phyloP scores from a whole-genome alignment of 2,888 invertebrate species.

The Xylota sylvarum region DNA sequence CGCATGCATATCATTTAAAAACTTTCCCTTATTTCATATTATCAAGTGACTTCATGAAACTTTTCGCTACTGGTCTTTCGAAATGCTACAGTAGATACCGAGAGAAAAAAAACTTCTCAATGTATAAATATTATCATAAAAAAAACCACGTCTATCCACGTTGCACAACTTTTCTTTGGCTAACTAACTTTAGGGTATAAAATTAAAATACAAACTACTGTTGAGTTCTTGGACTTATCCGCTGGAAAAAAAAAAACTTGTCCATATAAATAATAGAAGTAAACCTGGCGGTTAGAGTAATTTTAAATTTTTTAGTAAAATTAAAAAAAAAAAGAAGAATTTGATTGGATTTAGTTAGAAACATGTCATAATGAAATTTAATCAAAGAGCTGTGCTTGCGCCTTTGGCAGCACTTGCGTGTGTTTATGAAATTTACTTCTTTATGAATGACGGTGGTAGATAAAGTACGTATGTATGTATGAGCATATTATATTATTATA shows the following conservation, averaged over 20 bases:
- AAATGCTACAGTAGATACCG: not conserved
- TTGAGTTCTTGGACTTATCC: slow-evolving; percentile 7
- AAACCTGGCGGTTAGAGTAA: not conserved
- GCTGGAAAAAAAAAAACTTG: not conserved
- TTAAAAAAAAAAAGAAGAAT: not conserved
- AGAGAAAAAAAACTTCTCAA: not conserved
- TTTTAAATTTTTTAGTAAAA: not conserved
- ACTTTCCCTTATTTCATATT: not conserved
- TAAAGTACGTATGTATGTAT: no score
- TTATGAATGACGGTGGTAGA: no score
- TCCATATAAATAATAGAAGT: not conserved
- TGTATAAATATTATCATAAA: no score
- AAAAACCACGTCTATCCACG: not conserved
- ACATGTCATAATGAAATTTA: no score
- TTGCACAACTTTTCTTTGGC: slow-evolving; percentile 1
- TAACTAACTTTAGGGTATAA: not conserved
- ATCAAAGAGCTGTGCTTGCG: no score
- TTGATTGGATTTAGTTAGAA: not conserved
- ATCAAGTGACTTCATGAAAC: not conserved
- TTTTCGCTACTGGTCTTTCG: not conserved
- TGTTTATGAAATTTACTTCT: no score
- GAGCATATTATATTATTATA: no score
- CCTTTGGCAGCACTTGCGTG: no score
- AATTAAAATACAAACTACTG: slow-evolving; percentile 5
- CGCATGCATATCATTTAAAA: not conserved